These are phyloP conservation scores for Ptiloglossa arizonensis DNA, from an alignment of 1,140 invertebrate species.

Conservation along the genomic window DNA sequence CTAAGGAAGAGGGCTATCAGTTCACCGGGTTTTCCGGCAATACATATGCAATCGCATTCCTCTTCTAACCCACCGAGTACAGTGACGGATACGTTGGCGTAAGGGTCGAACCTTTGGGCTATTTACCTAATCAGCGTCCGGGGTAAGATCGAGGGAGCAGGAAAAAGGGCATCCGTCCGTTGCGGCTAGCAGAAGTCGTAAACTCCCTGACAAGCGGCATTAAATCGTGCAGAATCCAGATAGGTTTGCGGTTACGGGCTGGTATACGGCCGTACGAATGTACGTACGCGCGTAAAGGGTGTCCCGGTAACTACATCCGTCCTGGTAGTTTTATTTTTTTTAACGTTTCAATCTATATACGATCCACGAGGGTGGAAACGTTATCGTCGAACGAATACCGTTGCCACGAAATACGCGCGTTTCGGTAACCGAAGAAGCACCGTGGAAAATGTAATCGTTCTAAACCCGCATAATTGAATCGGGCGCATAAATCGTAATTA, in stretches of 20 bases:
- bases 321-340: background rate
- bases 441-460: conserved; percentile 25
- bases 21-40: conserved; percentile 31
- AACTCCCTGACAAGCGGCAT: conserved; percentile 58
- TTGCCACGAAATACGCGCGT: background rate
- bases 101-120: conserved; percentile 49
- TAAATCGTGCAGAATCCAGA: conserved; percentile 61
- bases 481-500: background rate
- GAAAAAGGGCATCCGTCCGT: conserved; percentile 49
- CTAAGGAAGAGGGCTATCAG: conserved; percentile 40
- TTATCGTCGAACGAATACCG: background rate
- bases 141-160: conserved; percentile 46
- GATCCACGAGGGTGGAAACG: background rate
- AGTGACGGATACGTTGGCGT: conserved; percentile 50
- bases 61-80: conserved; percentile 25
- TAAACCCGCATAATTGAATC: background rate
- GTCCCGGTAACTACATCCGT: too few species aligned
- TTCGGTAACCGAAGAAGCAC: too few species aligned
- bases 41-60: conserved; percentile 46
- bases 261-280: conserved; percentile 5
- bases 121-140: conserved; percentile 66
- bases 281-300: background rate
- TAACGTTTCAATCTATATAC: conserved; percentile 10
- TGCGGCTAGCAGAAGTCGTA: conserved; percentile 54
- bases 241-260: conserved; percentile 48